Base-by-base conservation (phyloP, 1,140 invertebrate species). In the Zophobas morio region DNA sequence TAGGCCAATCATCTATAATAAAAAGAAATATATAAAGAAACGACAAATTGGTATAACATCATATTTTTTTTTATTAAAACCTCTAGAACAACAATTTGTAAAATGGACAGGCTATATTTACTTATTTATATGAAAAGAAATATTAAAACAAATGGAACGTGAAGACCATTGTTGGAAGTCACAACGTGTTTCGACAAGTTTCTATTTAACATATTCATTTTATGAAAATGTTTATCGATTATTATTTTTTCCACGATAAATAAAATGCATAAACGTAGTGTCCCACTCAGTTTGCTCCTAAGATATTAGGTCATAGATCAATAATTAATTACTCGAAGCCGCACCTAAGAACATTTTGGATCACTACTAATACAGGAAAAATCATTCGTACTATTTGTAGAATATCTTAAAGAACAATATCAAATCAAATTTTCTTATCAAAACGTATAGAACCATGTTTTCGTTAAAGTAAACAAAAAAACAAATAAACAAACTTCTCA, bases 1-100 rank as follows among this genome's bases (percentile, higher is more conserved):
- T 83, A 33, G 86, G 85, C 88, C 88, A 89, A 8, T 85, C 82
- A 72, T 86, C 88, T 86, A 51, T 46, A 84, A 84, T 63, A 77
- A 34, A 53, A 8, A 1, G 35, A 34, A 40, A 63, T 6, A 56
- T 1, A 56, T 56, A 49, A 8, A 8, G 6, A 49, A 1, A 6
- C 47, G 6, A 49, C 6, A 49, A 8, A 8, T 49, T 49, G 47
- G 6, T 1, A 49, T 8, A 49, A 49, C 1, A 20, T 20, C 20
- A 49, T 49, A 8, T 49, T 49, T 6, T 49, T 49, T 49, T 8
- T 49, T 49, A 1, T 49, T 49, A 49, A 20, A 20, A 20, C 20
- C 20, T 20, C 20, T 20, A 20, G 20, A 20, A 20, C 20, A 20
- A 20, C 20, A 20, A 20, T 20, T 20, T 20, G 20, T 20, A 20